Conservation (phyloP, 2,888 invertebrate genomes). For the Ophraella communa region DNA sequence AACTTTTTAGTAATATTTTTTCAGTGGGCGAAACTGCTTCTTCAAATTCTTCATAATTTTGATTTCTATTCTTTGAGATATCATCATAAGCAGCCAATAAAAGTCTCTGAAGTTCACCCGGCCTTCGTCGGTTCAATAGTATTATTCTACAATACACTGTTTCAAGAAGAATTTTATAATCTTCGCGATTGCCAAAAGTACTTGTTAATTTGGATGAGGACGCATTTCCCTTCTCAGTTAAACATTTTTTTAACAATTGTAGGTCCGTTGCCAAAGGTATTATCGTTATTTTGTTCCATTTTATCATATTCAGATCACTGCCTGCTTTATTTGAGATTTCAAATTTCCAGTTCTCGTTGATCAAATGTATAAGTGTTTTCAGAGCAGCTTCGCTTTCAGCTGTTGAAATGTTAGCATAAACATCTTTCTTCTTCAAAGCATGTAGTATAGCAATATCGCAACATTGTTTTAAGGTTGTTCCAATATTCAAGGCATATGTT, state of each 20-base stretch:
- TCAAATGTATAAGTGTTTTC: slow-evolving; percentile 37
- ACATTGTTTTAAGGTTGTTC: slow-evolving; percentile 35
- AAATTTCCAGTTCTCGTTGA: slow-evolving; percentile 35
- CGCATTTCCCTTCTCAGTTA: slow-evolving; percentile 8
- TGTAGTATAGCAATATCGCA: slow-evolving; percentile 39
- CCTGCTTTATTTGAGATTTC: slow-evolving; percentile 29
- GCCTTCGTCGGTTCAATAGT: slow-evolving; percentile 40
- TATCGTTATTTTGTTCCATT: slow-evolving; percentile 12
- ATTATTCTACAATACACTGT: slow-evolving; percentile 14
- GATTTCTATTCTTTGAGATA: background rate
- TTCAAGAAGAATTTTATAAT: slow-evolving; percentile 34
- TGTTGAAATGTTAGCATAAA: slow-evolving; percentile 11
- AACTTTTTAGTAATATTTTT: slow-evolving; percentile 25
- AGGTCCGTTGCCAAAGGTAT: slow-evolving; percentile 31
- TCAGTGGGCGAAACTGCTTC: slow-evolving; percentile 9
- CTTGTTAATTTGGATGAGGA: background rate
- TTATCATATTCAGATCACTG: slow-evolving; percentile 11
- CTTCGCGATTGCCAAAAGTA: background rate
- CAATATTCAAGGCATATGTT: slow-evolving; percentile 33
- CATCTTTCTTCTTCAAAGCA: slow-evolving; percentile 34
- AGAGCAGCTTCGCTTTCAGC: slow-evolving; percentile 39
- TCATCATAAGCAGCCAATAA: slow-evolving; percentile 5
- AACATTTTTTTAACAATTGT: slow-evolving; percentile 35
- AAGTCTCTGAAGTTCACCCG: slow-evolving; percentile 42
- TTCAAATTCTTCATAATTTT: slow-evolving; percentile 34